A percentile compares a stretch with the other conserved stretches of the same genome.
These are phyloP conservation scores for Numenius phaeopus DNA, from an alignment of 2,797 vertebrate species.

Conservation along the genomic window DNA sequence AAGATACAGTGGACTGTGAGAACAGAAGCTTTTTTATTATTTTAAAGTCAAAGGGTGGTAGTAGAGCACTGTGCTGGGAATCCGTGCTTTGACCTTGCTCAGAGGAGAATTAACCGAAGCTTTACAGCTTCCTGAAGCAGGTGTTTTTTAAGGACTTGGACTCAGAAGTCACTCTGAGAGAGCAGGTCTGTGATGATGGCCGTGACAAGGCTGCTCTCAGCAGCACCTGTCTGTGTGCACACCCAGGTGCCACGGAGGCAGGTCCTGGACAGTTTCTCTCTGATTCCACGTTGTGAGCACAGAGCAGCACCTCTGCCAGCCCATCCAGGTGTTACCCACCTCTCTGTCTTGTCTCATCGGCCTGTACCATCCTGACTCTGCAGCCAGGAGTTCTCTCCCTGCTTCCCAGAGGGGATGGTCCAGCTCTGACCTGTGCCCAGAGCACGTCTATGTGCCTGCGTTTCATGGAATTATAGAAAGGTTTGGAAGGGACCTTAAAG, in stretches of 20 bases:
- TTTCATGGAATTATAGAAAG: background rate
- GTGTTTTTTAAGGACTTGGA: background rate
- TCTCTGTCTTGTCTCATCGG: background rate
- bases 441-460: background rate
- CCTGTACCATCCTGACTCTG: fast-evolving
- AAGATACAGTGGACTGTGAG: background rate
- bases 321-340: background rate
- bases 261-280: background rate
- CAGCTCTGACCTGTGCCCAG: background rate
- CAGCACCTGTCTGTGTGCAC: background rate
- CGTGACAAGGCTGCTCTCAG: background rate
- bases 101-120: background rate
- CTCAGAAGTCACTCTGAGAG: background rate
- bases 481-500: background rate
- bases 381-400: background rate
- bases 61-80: background rate
- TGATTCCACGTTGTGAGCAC: background rate
- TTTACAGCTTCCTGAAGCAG: background rate
- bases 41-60: background rate
- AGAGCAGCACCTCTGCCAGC: background rate
- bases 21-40: background rate
- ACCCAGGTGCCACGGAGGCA: fast-evolving
- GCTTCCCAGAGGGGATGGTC: background rate
- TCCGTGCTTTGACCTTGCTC: background rate
- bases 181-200: fast-evolving